Evolutionary conservation across 1,140 invertebrate genomes (phyloP).

Genomic region (Zelostemma sp.): DNA sequence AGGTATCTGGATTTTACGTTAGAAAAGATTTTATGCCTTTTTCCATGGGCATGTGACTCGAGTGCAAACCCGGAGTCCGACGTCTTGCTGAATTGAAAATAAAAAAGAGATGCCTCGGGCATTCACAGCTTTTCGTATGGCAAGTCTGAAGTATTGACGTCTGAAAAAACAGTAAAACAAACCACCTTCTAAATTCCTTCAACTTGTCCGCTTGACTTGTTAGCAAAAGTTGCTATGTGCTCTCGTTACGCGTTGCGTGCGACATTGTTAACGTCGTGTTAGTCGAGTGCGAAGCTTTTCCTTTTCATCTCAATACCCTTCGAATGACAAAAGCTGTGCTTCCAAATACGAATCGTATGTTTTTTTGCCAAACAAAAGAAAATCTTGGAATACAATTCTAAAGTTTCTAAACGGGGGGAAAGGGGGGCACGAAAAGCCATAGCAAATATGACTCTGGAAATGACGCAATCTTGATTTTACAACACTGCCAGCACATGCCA

Average conservation of each 20-base stretch:
- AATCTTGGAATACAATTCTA: no score
- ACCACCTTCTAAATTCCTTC: constrained; percentile 58
- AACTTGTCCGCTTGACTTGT: constrained; percentile 13
- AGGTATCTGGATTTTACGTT: constrained; percentile 3
- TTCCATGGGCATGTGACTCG: constrained; percentile 28
- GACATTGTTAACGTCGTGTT: background rate
- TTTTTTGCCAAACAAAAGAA: no score
- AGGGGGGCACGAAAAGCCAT: background rate
- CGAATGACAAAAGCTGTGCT: background rate
- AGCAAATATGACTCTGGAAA: background rate
- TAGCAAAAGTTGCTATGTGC: constrained; percentile 22
- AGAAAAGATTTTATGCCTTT: constrained; percentile 21
- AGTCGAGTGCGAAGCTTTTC: background rate
- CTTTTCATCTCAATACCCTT: background rate
- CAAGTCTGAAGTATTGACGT: constrained; percentile 84
- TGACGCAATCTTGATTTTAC: background rate
- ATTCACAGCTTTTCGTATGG: constrained; percentile 90
- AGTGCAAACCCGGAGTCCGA: constrained; percentile 58
- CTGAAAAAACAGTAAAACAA: constrained; percentile 81
- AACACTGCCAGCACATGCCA: constrained; percentile 4
- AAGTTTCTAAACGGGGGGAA: background rate
- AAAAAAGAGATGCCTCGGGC: constrained; percentile 63
- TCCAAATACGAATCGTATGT: no score
- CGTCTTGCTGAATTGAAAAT: constrained; percentile 63
- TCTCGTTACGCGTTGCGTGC: background rate